phyloP scores from a whole-genome alignment of 2,888 invertebrate species.

The Isoperla grammatica region DNA sequence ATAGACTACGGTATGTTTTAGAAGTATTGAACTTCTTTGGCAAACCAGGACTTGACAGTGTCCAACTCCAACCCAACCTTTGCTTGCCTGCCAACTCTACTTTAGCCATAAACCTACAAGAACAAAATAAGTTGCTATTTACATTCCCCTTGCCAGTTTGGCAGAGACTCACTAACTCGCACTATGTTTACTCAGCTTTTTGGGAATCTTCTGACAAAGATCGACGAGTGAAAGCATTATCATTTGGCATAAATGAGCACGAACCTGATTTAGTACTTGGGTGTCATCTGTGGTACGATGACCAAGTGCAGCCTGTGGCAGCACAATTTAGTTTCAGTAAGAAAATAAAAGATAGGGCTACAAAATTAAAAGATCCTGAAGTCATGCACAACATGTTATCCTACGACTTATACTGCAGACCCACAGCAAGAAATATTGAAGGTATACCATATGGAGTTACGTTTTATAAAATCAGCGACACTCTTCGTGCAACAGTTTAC shows the following conservation, averaged over 20 bases:
- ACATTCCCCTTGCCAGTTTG: conserved; percentile 56
- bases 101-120: conserved; percentile 32
- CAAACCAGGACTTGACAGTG: conserved; percentile 53
- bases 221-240: conserved; percentile 55
- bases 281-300: conserved; percentile 63
- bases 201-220: conserved; percentile 45
- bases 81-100: conserved; percentile 52
- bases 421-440: conserved; percentile 42
- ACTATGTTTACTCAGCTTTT: conserved; percentile 64
- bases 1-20: conserved; percentile 72
- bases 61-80: conserved; percentile 42
- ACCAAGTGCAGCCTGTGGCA: conserved; percentile 50
- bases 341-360: conserved; percentile 44
- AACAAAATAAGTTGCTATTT: conserved; percentile 2
- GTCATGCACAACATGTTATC: conserved; percentile 39
- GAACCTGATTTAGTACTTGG: conserved; percentile 51
- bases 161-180: conserved; percentile 57
- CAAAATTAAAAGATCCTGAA: conserved; percentile 44
- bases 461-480: conserved; percentile 34
- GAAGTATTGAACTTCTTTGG: conserved; percentile 85
- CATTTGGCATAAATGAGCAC: conserved; percentile 49
- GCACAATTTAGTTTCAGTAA: conserved; percentile 59
- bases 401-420: conserved; percentile 46
- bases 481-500: conserved; percentile 30
- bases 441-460: conserved; percentile 39